A percentile compares a stretch with the other conserved stretches of the same genome.
Conservation (phyloP, 2,113 vertebrate genomes). For the Corydoras maculifer region DNA sequence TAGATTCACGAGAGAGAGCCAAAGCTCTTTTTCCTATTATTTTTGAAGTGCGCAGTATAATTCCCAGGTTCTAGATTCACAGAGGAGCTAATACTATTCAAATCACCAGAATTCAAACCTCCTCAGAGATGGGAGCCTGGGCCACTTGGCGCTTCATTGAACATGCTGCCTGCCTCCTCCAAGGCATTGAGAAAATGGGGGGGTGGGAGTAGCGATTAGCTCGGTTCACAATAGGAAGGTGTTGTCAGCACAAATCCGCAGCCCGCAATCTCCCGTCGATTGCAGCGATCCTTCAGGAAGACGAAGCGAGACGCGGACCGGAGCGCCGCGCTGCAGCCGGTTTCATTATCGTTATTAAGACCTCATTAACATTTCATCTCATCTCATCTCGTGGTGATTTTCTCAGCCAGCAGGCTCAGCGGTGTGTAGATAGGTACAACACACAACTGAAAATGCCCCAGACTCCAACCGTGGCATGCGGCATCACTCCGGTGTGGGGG, state of each 20-base stretch:
- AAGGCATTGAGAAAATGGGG: conserved; percentile 18
- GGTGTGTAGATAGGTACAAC: neutral
- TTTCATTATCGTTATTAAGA: conserved; percentile 9
- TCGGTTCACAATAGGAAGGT: conserved; percentile 30
- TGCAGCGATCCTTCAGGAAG: conserved; percentile 14
- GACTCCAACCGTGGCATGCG: neutral
- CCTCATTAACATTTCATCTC: conserved; percentile 2
- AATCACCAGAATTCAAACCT: too few species aligned
- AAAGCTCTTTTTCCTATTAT: too few species aligned
- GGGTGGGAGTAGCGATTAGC: conserved; percentile 36
- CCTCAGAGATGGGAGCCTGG: conserved; percentile 15
- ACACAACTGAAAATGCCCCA: neutral
- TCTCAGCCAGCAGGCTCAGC: neutral
- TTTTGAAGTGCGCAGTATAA: too few species aligned
- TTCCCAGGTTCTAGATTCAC: too few species aligned
- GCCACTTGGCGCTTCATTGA: conserved; percentile 33
- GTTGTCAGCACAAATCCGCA: conserved; percentile 36
- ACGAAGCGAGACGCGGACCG: conserved; percentile 3
- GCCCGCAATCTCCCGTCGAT: conserved; percentile 24
- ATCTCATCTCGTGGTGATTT: neutral
- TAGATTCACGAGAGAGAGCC: too few species aligned
- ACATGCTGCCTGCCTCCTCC: conserved; percentile 30
- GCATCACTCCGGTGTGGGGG: neutral
- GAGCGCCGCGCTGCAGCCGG: neutral
- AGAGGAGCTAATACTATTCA: too few species aligned